Evolutionary conservation across 2,113 vertebrate genomes (phyloP).

Genomic region (Ardeotis arabs): DNA sequence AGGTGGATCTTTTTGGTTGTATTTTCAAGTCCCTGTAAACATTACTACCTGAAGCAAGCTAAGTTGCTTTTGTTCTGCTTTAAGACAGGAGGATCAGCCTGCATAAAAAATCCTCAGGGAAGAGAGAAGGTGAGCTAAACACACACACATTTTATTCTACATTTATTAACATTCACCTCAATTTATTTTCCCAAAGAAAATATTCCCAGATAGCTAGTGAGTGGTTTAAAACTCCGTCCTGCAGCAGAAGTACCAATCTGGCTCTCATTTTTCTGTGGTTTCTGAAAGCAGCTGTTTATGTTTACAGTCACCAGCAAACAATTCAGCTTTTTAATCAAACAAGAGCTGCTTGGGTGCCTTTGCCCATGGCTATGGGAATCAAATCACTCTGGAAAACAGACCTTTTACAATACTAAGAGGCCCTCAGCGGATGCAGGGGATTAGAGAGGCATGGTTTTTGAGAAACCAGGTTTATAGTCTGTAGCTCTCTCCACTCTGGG

Average conservation of each 20-base stretch:
- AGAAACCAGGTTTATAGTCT: slow-evolving; percentile 46
- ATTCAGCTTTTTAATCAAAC: slow-evolving; percentile 64
- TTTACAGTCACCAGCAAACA: slow-evolving; percentile 54
- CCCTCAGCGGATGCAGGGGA: slow-evolving; percentile 63
- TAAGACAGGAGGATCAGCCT: neutral
- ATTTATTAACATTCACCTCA: neutral
- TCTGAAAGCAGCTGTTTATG: slow-evolving; percentile 62
- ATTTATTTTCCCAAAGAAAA: neutral
- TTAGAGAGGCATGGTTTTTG: slow-evolving; percentile 69
- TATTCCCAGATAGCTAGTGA: neutral
- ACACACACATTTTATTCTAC: neutral
- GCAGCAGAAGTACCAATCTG: neutral
- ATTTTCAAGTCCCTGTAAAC: neutral
- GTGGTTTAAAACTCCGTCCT: neutral
- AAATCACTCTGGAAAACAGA: slow-evolving; percentile 69
- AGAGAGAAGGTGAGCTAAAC: neutral
- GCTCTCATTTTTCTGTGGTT: slow-evolving; percentile 24
- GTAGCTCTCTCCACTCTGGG: neutral
- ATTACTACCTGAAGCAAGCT: neutral
- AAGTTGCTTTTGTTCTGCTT: neutral
- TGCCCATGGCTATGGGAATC: slow-evolving; percentile 64
- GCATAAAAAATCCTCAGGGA: neutral
- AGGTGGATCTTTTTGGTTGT: neutral
- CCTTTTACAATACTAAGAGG: slow-evolving; percentile 64
- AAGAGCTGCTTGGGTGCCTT: slow-evolving; percentile 51